These are phyloP conservation scores for Vanessa tameamea DNA, from an alignment of 1,140 invertebrate genomes.

Conservation along the genomic window DNA sequence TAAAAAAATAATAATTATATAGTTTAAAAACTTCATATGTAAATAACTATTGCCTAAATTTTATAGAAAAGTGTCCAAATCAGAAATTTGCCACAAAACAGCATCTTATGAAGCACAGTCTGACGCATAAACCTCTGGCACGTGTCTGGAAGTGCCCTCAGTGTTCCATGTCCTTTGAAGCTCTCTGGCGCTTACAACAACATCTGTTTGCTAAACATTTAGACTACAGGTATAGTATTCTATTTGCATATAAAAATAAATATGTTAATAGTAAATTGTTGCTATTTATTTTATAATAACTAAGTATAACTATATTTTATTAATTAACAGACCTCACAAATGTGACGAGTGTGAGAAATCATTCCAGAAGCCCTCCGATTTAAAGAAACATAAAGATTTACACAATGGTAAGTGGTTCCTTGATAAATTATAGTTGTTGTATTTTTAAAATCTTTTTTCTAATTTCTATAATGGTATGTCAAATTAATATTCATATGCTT, in stretches of 20 bases:
- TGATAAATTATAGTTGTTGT: background rate
- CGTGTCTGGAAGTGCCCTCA: slow-evolving; percentile 71
- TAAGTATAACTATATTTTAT: background rate
- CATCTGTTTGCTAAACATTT: slow-evolving; percentile 70
- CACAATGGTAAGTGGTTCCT: slow-evolving; percentile 51
- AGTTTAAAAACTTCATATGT: no score
- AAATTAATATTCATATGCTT: no score
- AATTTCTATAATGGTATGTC: background rate
- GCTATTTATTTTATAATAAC: background rate
- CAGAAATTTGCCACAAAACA: slow-evolving; percentile 70
- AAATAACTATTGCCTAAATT: background rate
- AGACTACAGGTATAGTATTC: slow-evolving; percentile 57
- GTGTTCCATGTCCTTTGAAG: slow-evolving; percentile 68
- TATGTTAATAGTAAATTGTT: no score
- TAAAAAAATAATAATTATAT: no score
- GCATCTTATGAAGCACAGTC: slow-evolving; percentile 68
- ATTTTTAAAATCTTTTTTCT: background rate
- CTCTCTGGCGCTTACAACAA: slow-evolving; percentile 67
- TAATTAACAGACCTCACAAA: slow-evolving; percentile 61
- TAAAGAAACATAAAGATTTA: slow-evolving; percentile 63
- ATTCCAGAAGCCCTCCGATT: slow-evolving; percentile 67
- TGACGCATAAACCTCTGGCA: slow-evolving; percentile 67
- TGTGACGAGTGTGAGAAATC: slow-evolving; percentile 68
- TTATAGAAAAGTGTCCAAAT: slow-evolving; percentile 67
- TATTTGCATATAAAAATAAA: background rate